A percentile compares a stretch with the other conserved stretches of the same genome.
phyloP scores from a whole-genome alignment of 2,888 invertebrate genomes.

The Malthinus flaveolus region DNA sequence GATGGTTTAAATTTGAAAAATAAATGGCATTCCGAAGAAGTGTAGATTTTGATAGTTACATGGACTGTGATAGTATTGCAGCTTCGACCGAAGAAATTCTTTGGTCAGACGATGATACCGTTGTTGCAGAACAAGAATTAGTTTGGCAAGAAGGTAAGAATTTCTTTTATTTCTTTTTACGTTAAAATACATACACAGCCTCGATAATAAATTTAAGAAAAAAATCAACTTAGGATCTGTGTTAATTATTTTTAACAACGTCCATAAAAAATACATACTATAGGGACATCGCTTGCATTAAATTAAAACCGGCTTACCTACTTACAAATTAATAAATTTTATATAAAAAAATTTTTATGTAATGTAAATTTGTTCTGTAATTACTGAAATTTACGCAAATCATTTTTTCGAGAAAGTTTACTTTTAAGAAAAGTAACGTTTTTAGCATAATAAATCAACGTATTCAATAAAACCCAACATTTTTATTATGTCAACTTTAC shows the following conservation, averaged over 20 bases:
- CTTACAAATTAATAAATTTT: constrained; percentile 1
- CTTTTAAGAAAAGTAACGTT: too few relatives aligned
- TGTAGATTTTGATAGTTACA: constrained; percentile 49
- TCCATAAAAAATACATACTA: too few relatives aligned
- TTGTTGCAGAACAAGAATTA: constrained; percentile 53
- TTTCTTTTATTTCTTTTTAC: too few relatives aligned
- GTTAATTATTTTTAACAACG: too few relatives aligned
- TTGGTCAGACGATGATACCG: constrained; percentile 55
- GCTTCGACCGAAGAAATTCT: constrained; percentile 54
- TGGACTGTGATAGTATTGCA: constrained; percentile 52
- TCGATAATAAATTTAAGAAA: too few relatives aligned
- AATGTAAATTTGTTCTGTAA: constrained; percentile 1
- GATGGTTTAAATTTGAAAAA: neutral
- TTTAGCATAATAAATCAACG: too few relatives aligned
- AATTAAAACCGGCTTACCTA: constrained; percentile 1
- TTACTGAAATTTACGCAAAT: neutral
- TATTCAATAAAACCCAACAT: too few relatives aligned
- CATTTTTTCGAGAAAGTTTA: neutral
- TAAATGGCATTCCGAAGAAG: constrained; percentile 32
- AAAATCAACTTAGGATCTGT: too few relatives aligned
- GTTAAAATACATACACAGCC: too few relatives aligned
- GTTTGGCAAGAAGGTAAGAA: constrained; percentile 53
- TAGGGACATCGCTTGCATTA: too few relatives aligned
- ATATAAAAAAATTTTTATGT: neutral
- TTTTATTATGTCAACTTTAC: too few relatives aligned